Evolutionary conservation across 2,888 invertebrate species (phyloP), one percentile per base, ranked within the genome.

Genomic region (Acleris sparsana): DNA sequence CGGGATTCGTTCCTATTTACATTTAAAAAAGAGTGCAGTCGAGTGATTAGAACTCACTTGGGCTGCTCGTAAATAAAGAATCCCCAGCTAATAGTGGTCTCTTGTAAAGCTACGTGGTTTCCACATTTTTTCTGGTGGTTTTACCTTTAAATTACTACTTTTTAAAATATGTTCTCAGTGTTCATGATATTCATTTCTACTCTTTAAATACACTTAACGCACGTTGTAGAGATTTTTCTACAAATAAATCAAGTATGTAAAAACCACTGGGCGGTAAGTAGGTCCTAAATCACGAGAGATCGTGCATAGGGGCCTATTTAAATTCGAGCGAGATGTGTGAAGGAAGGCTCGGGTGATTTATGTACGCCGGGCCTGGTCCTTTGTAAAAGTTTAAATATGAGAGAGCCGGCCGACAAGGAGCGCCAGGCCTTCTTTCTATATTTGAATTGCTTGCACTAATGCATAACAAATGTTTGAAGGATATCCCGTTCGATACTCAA

Each of bases 371-470:
- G 76, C 55, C 75, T 75, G 76, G 76, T 80, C 83, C 79, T 85
- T 86, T 86, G 85, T 84, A 83, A 88, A 89, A 90, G 85, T 89
- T 89, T 87, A 85, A 88, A 86, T 87, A 86, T 88, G 82, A 87
- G 82, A 72, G 73, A 77, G 78, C 72, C 68, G 71, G 68, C 62
- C 25, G 63, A 68, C 59, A 71, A 48, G 59, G 53, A 59, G 69
- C 67, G 65, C 63, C 63, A 67, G 70, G 68, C 68, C 65, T 67
- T 63, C 68, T 68, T 69, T 63, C 57, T 63, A 63, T 60, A 56
- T 69, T 63, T 73, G 63, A 74, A 73, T 76, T 72, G 11, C 55
- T 33, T 56, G 56, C 62, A 59, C 51, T 46, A 65, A 65, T 52
- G 55, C 44, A 29, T 5, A 18, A 18, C n/a, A 52, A 22, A 29